These are phyloP conservation scores for Bos indicus DNA, from an alignment of 2,113 vertebrate species.

Conservation along the genomic window DNA sequence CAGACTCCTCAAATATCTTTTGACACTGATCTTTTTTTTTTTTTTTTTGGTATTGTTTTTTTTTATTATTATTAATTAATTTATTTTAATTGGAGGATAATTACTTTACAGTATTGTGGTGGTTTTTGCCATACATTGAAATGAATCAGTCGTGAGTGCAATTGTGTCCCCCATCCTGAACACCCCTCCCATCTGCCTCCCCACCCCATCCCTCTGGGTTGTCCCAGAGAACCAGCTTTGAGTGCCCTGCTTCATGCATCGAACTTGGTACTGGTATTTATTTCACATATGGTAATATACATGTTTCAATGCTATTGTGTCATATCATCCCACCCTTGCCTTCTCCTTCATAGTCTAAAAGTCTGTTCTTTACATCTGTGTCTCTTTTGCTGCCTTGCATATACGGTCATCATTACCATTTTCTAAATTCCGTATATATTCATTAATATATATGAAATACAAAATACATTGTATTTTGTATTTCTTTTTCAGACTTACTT, in stretches of 20 bases:
- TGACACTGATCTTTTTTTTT: background rate
- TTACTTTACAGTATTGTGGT: background rate
- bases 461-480: background rate
- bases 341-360: background rate
- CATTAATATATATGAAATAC: background rate
- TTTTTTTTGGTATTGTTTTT: background rate
- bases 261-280: background rate
- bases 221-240: background rate
- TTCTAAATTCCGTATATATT: background rate
- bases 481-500: background rate
- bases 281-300: background rate
- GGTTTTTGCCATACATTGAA: background rate
- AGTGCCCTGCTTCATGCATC: background rate
- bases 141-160: background rate
- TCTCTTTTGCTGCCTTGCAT: background rate
- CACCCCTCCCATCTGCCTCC: background rate
- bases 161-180: background rate
- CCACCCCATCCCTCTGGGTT: background rate
- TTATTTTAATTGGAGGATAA: background rate
- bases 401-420: background rate
- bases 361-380: background rate
- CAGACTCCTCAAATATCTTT: background rate
- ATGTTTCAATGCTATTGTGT: background rate
- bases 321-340: background rate
- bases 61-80: background rate